Conservation (phyloP, 2,888 invertebrate genomes). For the Portevinia maculata region DNA sequence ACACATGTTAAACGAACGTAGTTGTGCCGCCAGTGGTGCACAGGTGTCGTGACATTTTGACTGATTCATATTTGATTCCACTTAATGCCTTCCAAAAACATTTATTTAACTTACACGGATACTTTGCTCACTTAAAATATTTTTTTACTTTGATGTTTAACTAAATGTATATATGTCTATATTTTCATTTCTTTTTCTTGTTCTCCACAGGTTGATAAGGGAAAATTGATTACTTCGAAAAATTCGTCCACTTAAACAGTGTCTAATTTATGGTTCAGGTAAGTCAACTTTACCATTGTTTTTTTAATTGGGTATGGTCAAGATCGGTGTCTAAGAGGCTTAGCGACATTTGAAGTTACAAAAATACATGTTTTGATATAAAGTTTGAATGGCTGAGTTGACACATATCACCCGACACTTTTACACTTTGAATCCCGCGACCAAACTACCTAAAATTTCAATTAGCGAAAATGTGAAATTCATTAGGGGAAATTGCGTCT, state of each 20-base stretch:
- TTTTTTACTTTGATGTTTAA: constrained; percentile 1
- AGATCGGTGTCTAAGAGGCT: no score
- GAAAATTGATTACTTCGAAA: constrained; percentile 11
- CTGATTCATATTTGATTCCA: constrained; percentile 50
- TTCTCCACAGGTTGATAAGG: constrained; percentile 39
- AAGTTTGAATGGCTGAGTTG: neutral
- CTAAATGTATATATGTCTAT: no score
- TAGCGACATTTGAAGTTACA: no score
- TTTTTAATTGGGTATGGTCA: constrained; percentile 8
- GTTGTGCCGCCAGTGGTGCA: neutral
- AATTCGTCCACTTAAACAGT: constrained; percentile 61
- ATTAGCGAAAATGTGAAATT: no score
- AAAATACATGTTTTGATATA: neutral
- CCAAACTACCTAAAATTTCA: no score
- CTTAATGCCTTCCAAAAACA: no score
- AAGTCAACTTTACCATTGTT: constrained; percentile 13
- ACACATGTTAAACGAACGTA: constrained; percentile 54
- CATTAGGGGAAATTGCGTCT: no score
- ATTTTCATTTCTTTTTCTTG: constrained; percentile 5
- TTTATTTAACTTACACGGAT: no score
- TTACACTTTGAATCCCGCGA: no score
- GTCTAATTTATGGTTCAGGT: constrained; percentile 45
- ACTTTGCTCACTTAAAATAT: no score
- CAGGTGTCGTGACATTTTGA: constrained; percentile 43
- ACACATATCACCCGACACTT: no score